Evolutionary conservation across 2,113 vertebrate genomes (phyloP), one percentile per base, ranked within the genome.

Genomic region (Xiphophorus maculatus): DNA sequence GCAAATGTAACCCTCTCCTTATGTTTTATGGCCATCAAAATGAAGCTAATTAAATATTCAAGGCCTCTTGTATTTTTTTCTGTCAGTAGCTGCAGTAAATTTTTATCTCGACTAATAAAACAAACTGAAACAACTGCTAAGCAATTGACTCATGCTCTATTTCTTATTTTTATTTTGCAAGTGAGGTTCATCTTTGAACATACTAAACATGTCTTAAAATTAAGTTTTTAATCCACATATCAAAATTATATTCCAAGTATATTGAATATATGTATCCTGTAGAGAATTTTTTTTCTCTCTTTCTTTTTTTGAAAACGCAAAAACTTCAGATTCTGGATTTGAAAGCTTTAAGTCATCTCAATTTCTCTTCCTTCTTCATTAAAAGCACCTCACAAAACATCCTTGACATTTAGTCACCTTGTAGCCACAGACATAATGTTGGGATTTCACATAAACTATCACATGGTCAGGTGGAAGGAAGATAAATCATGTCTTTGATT

Each of bases 31-130:
- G 51, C 7, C n/a, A 69, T 69, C 28, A 35, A 79, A 37, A 65
- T 40, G 71, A 13, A 72, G 76, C 35, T 73, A 79, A 85, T 76
- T 79, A n/a, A 40, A 82, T 73, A 22, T 30, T 37, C 13, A 32
- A 19, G 6, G 48, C 40, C 17, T 11, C 69, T 14, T 63, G 65
- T 82, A 35, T 76, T 69, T 69, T 33, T 28, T 69, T 82, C 40
- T 29, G 25, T 35, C 33, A 54, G 6, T 8, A 54, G 22, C 51
- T 54, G 22, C 22, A 15, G 10, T n/a, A 15, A 42, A 14, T 66
- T 42, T 37, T 66, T 4, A 40, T 35, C 11, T 40, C 12, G 33
- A 37, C 25, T 13, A 2, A 35, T 66, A 25, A n/a, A 64, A 22
- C 22, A 33, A 19, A 22, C 32, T 64, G 30, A 35, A 37, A 63